Percentiles rank a stretch among this genome's conserved stretches.
Evolutionary conservation across 2,797 vertebrate genomes (phyloP).

Genomic region (Rhinella marina): DNA sequence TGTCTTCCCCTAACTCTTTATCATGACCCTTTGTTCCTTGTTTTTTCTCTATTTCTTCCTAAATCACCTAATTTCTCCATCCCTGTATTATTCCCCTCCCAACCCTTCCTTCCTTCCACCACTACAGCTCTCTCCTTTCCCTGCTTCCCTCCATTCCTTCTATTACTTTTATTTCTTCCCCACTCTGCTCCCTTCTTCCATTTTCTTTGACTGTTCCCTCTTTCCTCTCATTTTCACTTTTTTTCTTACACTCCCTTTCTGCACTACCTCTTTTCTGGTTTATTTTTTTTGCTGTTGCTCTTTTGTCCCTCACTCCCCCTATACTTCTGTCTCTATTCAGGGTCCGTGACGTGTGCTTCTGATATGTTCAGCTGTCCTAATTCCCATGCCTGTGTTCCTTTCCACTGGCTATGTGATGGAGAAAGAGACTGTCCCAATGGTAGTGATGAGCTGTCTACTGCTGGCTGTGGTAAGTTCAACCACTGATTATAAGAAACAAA

Average conservation of each 20-base stretch:
- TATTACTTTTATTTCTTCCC: neutral
- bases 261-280: neutral
- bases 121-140: neutral
- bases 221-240: neutral
- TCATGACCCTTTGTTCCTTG: too few species aligned
- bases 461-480: constrained; percentile 86
- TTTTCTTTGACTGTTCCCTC: neutral
- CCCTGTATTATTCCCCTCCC: too few species aligned
- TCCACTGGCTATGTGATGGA: constrained; percentile 92
- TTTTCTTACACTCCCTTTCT: neutral
- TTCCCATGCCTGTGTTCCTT: constrained; percentile 88
- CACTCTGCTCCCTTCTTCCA: neutral
- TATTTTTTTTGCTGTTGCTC: neutral
- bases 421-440: constrained; percentile 93
- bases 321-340: constrained; percentile 68
- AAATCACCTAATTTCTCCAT: too few species aligned
- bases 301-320: neutral
- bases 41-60: too few species aligned
- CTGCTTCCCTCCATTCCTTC: too few species aligned
- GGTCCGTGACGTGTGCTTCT: constrained; percentile 85
- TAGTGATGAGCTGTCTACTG: constrained; percentile 89
- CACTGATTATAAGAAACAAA: neutral
- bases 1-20: too few species aligned
- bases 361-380: constrained; percentile 89
- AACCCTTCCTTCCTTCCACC: neutral